Conservation (phyloP, 2,797 vertebrate species). For the Siniperca obscura region DNA sequence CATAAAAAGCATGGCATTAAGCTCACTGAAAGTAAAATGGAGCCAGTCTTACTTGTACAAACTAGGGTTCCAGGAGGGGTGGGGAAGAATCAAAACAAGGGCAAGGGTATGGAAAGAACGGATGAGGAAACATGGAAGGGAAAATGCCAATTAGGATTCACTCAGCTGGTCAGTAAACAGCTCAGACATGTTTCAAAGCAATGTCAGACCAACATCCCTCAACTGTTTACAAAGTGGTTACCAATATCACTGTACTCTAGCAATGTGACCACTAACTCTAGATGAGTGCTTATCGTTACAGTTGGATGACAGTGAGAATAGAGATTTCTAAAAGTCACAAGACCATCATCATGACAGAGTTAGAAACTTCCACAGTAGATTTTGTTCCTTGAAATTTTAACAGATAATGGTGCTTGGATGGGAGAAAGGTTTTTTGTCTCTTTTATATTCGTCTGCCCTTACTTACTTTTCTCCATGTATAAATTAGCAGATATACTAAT, state of each 20-base stretch:
- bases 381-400: background rate
- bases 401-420: background rate
- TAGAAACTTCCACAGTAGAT: background rate
- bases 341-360: background rate
- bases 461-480: background rate
- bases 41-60: slow-evolving; percentile 94
- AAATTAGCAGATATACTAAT: background rate
- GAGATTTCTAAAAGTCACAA: slow-evolving; percentile 19
- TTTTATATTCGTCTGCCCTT: background rate
- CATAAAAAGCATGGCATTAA: slow-evolving; percentile 79
- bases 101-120: slow-evolving; percentile 63
- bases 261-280: background rate
- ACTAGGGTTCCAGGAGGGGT: slow-evolving; percentile 91
- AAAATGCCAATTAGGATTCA: slow-evolving; percentile 86
- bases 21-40: slow-evolving; percentile 75
- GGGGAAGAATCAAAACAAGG: slow-evolving; percentile 83
- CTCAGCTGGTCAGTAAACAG: slow-evolving; percentile 73
- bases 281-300: background rate
- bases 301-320: background rate
- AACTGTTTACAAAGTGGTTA: background rate
- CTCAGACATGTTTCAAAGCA: slow-evolving; percentile 67
- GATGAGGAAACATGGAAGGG: slow-evolving; percentile 79
- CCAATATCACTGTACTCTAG: background rate
- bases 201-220: slow-evolving; percentile 44
- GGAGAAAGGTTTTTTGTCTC: too few relatives aligned